A percentile compares a stretch with the other conserved stretches of the same genome.
These are phyloP conservation scores for Spea bombifrons DNA, from an alignment of 2,113 vertebrate genomes.

Conservation along the genomic window DNA sequence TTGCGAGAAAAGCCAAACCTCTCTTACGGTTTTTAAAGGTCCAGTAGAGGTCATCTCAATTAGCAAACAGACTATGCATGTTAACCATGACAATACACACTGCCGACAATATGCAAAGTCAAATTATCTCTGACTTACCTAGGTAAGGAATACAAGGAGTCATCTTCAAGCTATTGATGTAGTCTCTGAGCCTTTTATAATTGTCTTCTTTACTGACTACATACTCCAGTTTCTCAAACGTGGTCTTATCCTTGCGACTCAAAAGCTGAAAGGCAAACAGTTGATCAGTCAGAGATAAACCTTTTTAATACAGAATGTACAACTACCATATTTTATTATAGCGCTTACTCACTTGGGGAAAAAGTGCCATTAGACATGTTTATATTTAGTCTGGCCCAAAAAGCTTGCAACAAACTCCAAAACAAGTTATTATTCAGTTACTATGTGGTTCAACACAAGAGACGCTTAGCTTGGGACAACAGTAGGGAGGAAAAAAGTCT, in stretches of 20 bases:
- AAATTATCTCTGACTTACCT: constrained; percentile 69
- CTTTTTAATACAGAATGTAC: neutral
- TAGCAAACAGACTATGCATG: neutral
- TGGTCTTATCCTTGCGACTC: constrained; percentile 95
- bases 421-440: neutral
- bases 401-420: neutral
- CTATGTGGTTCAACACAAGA: neutral
- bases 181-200: constrained; percentile 94
- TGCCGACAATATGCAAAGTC: neutral
- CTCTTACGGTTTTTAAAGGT: too few relatives aligned
- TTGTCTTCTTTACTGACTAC: constrained; percentile 99
- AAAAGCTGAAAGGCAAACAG: constrained; percentile 70
- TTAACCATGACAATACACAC: neutral
- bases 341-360: neutral
- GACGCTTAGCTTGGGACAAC: neutral
- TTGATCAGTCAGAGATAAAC: neutral
- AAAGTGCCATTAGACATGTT: neutral
- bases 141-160: constrained; percentile 97
- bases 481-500: neutral
- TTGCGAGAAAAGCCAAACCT: too few relatives aligned
- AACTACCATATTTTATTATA: neutral
- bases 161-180: constrained; percentile 97
- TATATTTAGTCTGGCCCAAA: neutral
- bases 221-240: constrained; percentile 93
- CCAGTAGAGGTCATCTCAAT: too few relatives aligned